These are phyloP conservation scores for Trogon melanurus DNA, from an alignment of 2,113 vertebrate species.

Conservation along the genomic window DNA sequence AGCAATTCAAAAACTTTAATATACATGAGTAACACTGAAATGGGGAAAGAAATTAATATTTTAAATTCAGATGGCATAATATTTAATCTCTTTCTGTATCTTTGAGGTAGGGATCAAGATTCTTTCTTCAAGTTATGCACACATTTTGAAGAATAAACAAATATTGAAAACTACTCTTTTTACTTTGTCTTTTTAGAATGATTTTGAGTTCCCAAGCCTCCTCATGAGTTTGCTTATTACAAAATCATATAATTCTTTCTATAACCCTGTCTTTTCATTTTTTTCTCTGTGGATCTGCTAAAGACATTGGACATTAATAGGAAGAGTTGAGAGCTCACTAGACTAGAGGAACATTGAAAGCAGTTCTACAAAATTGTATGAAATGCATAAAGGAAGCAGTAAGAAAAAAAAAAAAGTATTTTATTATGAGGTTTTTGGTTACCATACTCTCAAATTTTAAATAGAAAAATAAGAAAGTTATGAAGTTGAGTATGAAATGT, in stretches of 20 bases:
- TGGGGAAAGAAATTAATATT: not conserved
- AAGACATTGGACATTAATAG: not conserved
- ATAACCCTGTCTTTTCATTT: not conserved
- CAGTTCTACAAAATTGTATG: not conserved
- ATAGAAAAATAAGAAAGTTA: not conserved
- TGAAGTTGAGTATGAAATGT: not conserved
- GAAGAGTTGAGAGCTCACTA: not conserved
- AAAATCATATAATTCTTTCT: not conserved
- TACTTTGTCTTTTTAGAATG: not conserved
- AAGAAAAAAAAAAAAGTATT: not conserved
- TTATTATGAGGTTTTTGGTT: not conserved
- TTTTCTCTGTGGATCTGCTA: not conserved
- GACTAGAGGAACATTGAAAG: not conserved
- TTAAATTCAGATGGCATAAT: not conserved
- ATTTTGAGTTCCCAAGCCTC: not conserved
- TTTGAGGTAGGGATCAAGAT: not conserved
- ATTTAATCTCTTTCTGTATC: not conserved
- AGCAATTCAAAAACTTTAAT: not conserved
- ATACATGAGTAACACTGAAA: not conserved
- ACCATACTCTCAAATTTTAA: not conserved
- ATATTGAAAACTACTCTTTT: not conserved
- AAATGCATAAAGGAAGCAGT: not conserved
- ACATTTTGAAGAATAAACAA: not conserved
- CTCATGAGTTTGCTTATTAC: not conserved
- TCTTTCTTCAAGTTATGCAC: not conserved